phyloP scores from a whole-genome alignment of 1,140 invertebrate species.

The Drosophila varians region DNA sequence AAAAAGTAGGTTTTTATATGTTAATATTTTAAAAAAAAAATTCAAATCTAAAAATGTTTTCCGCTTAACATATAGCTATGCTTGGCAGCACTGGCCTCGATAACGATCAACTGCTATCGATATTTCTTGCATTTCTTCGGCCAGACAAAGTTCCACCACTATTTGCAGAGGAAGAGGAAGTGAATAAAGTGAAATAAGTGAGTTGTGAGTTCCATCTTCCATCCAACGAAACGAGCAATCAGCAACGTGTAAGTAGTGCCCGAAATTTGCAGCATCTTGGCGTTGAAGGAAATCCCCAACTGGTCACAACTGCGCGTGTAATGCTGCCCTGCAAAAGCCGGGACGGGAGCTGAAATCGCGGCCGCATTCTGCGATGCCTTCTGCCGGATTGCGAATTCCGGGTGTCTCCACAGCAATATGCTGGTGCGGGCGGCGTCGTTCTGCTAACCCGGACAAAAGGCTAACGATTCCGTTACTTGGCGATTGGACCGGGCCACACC shows the following conservation, averaged over 20 bases:
- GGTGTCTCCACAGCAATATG: not conserved
- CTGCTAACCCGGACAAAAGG: not conserved
- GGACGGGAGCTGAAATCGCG: not conserved
- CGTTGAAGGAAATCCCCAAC: not conserved
- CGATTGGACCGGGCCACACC: not conserved
- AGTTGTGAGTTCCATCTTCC: not conserved
- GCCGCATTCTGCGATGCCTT: not conserved
- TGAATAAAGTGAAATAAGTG: not conserved
- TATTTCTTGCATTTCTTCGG: no score
- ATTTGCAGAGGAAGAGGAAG: not conserved
- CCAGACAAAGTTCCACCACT: no score
- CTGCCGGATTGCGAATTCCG: not conserved
- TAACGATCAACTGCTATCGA: not conserved
- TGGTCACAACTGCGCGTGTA: no score
- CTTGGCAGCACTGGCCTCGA: no score
- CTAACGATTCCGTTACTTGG: not conserved
- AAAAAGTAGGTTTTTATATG: no score
- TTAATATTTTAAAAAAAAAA: no score
- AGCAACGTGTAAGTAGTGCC: slow-evolving; percentile 1
- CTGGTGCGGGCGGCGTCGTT: not conserved
- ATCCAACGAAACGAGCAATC: not conserved
- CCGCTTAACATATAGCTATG: no score
- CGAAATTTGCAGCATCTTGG: not conserved
- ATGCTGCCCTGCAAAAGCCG: not conserved
- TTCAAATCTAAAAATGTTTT: no score